Evolutionary conservation across 2,888 invertebrate genomes (phyloP).

Genomic region (Drosophila sordidula): DNA sequence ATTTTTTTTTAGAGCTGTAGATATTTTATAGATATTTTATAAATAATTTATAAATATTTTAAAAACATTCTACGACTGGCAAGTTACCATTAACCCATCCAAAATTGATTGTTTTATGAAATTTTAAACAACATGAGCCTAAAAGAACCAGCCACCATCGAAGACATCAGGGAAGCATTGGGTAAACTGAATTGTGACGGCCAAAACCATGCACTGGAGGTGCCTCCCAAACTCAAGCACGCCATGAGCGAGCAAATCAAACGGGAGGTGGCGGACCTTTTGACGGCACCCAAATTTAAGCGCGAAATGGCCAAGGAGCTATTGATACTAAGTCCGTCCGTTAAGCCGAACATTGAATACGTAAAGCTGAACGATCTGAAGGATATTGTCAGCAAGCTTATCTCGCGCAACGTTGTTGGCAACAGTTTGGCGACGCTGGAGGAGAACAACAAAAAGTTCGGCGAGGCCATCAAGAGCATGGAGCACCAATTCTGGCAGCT

Average conservation of each 20-base stretch:
- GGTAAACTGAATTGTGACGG: not conserved
- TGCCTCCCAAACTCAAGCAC: not conserved
- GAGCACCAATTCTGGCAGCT: not conserved
- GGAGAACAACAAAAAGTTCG: not conserved
- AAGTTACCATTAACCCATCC: not conserved
- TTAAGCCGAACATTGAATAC: not conserved
- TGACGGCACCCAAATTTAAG: slow-evolving; percentile 9
- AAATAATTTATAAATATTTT: too few species aligned
- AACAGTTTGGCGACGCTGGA: slow-evolving; percentile 4
- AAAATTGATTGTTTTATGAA: slow-evolving; percentile 2
- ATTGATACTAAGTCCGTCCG: not conserved
- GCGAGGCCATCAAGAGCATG: not conserved
- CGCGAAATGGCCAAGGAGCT: slow-evolving; percentile 3
- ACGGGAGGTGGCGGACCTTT: not conserved
- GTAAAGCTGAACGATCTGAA: slow-evolving; percentile 20
- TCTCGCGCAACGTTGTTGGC: slow-evolving; percentile 5
- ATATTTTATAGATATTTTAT: not conserved
- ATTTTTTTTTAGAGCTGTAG: too few species aligned
- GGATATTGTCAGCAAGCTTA: slow-evolving; percentile 10
- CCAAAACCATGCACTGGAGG: too few species aligned
- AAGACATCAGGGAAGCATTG: not conserved
- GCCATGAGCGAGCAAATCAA: not conserved
- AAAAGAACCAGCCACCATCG: not conserved
- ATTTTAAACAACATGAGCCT: not conserved
- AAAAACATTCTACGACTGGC: not conserved